Conservation (phyloP, 2,797 vertebrate species). For the Pogonophryne albipinna region DNA sequence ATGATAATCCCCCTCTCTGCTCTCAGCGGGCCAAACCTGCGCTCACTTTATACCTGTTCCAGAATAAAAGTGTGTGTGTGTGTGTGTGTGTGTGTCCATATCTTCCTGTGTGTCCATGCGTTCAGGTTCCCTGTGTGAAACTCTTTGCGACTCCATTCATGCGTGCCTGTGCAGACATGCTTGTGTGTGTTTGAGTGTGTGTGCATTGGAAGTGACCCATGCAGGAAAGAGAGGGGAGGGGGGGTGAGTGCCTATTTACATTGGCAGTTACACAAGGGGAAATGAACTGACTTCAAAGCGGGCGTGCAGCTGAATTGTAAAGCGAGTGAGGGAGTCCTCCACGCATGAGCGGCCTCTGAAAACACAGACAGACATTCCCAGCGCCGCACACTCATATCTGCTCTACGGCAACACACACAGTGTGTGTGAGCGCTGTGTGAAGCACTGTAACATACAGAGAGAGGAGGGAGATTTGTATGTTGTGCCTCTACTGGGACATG, state of each 20-base stretch:
- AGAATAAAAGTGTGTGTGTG: neutral
- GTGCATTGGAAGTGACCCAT: slow-evolving; percentile 74
- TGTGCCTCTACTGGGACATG: too few relatives aligned
- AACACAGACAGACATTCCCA: slow-evolving; percentile 74
- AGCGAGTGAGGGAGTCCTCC: slow-evolving; percentile 74
- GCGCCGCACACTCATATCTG: slow-evolving; percentile 42
- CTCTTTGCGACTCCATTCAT: slow-evolving; percentile 54
- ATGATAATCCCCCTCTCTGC: slow-evolving; percentile 59
- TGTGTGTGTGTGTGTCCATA: slow-evolving; percentile 3
- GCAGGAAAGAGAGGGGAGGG: slow-evolving; percentile 77
- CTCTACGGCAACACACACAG: slow-evolving; percentile 26
- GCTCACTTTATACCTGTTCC: slow-evolving; percentile 59
- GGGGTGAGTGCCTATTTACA: slow-evolving; percentile 83
- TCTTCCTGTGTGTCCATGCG: slow-evolving; percentile 27
- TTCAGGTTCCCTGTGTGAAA: slow-evolving; percentile 42
- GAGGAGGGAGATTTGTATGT: too few relatives aligned
- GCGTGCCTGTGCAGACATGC: slow-evolving; percentile 59
- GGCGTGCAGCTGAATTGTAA: slow-evolving; percentile 79
- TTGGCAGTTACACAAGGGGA: slow-evolving; percentile 88
- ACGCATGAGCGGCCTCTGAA: slow-evolving; percentile 75
- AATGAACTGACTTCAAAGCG: slow-evolving; percentile 90
- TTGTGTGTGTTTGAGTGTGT: slow-evolving; percentile 45
- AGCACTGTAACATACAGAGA: neutral
- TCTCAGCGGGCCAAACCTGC: slow-evolving; percentile 41
- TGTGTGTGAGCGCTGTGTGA: slow-evolving; percentile 10